These are phyloP conservation scores for Enteromius treurensis DNA, from an alignment of 2,797 vertebrate species.

Conservation along the genomic window DNA sequence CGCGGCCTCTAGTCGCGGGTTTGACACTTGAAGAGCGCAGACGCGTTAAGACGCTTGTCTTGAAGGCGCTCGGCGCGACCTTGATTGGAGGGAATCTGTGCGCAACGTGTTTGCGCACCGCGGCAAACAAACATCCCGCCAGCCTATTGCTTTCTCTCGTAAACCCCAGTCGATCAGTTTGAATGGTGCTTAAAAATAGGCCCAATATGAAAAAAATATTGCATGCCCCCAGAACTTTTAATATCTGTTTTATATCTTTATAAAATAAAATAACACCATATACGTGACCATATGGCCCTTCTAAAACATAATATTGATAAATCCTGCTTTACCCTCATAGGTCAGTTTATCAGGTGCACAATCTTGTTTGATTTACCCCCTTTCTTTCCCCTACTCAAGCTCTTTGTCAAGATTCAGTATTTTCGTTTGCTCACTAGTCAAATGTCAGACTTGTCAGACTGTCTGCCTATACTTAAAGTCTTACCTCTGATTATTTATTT, in stretches of 20 bases:
- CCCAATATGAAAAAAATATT: background rate
- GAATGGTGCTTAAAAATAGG: conserved; percentile 23
- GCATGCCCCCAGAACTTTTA: background rate
- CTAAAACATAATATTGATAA: background rate
- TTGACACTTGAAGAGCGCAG: conserved; percentile 61
- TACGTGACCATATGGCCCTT: background rate
- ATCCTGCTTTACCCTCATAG: background rate
- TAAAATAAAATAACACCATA: background rate
- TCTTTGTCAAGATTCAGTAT: background rate
- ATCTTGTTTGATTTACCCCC: background rate
- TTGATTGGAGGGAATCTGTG: conserved; percentile 38
- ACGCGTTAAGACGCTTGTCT: conserved; percentile 29
- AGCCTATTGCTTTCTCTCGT: conserved; percentile 8
- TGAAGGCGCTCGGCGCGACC: conserved; percentile 34
- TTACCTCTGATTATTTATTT: background rate
- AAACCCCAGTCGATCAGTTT: conserved; percentile 23
- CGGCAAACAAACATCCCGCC: conserved; percentile 17
- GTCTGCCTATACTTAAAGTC: background rate
- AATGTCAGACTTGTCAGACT: no score
- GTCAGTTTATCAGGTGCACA: background rate
- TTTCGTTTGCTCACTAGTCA: background rate
- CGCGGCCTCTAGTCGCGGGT: conserved; percentile 47
- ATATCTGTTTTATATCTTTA: background rate
- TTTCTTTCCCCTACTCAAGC: background rate
- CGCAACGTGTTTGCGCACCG: conserved; percentile 38